phyloP scores from a whole-genome alignment of 2,797 vertebrate genomes.

The Glyptemys insculpta region DNA sequence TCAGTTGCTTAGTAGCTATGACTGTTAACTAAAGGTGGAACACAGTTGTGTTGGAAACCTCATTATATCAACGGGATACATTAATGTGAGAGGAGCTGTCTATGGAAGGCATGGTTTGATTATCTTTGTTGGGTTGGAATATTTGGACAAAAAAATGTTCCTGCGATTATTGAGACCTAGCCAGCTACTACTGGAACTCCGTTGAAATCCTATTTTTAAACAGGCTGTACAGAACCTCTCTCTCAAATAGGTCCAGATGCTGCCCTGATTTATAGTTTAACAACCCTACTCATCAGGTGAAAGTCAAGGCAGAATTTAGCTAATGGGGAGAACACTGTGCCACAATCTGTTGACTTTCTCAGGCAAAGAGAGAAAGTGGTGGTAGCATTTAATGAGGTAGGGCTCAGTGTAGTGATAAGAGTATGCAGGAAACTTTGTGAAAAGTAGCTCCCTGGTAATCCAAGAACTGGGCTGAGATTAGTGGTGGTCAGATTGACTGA shows the following conservation, averaged over 20 bases:
- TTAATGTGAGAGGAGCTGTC: not conserved
- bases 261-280: not conserved
- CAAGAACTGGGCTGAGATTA: not conserved
- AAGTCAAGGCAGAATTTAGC: not conserved
- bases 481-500: not conserved
- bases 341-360: not conserved
- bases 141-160: no score
- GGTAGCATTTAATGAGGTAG: slow-evolving; percentile 4
- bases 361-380: not conserved
- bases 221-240: not conserved
- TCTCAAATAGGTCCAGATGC: not conserved
- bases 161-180: not conserved
- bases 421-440: accelerated
- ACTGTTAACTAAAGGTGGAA: no score
- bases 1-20: not conserved
- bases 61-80: accelerated
- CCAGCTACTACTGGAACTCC: not conserved
- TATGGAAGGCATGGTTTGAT: not conserved
- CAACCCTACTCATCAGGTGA: not conserved
- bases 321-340: not conserved
- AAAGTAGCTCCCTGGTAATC: not conserved
- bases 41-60: not conserved
- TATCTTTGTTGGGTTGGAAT: not conserved
- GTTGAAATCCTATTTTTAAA: slow-evolving; percentile 1
- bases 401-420: not conserved